Evolutionary conservation across 2,797 vertebrate genomes (phyloP), one percentile per base, ranked within the genome.

Genomic region (Dendrocincla fuliginosa): DNA sequence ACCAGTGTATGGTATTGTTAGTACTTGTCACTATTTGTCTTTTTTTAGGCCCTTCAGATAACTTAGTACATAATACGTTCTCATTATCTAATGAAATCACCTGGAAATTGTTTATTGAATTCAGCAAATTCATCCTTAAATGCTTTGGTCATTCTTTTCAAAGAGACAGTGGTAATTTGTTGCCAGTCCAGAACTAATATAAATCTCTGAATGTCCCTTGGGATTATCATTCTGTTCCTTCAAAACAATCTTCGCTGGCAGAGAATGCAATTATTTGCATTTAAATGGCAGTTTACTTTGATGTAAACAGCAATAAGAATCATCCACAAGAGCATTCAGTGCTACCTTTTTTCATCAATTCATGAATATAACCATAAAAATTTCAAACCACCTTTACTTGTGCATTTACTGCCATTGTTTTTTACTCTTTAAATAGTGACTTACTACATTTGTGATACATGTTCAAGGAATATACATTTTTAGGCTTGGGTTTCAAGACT

Each of bases 51-150:
- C 39, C 39, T 56, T 91, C 84, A 95, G 15, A 89, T 88, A 94
- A 79, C 49, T 89, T 10, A 52, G 25, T 86, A 64, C 16, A 20
- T 94, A 89, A 84, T 95, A 95, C 81, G 18, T 71, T 80, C 61
- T 91, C 76, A 86, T 97, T 95, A 92, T 84, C 79, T 91, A 90
- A 91, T 91, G 49, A 95, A 96, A 95, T 96, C 57, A 96, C 55
- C 56, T 91, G 67, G 59, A 95, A 96, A 88, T 95, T 93, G 60
- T 90, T 97, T 91, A 93, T 92, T 90, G n/a, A 96, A 96, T 91
- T 89, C 33, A 71, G 5, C 68, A 91, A 46, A 82, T 85, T 95
- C 79, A 33, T 49, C 15, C 88, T 64, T 84, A 92, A 95, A 78
- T 39, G 39, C 35, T 92, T 71, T 87, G 50, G 25, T 83, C 91